Evolutionary conservation across 2,888 invertebrate species (phyloP).

Genomic region (Monochamus alternatus): DNA sequence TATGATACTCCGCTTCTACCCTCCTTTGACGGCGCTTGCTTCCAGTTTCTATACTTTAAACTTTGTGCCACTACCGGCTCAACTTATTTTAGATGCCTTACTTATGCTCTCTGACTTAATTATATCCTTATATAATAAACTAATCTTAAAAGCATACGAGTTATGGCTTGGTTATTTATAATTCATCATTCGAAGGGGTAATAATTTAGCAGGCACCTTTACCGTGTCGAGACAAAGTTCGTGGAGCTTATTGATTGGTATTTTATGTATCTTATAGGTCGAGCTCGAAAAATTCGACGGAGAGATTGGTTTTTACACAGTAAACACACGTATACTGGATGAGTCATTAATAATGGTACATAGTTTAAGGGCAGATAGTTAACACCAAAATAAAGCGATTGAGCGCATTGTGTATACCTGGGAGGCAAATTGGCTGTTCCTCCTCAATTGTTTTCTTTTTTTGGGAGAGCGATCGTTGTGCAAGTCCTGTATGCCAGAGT

Average conservation of each 20-base stretch:
- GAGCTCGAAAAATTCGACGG: background rate
- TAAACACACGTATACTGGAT: background rate
- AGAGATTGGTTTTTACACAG: background rate
- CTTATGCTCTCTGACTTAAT: slow-evolving; percentile 31
- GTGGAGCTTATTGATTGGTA: background rate
- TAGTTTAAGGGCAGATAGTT: too few relatives aligned
- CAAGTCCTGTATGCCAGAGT: too few relatives aligned
- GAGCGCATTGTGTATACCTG: too few relatives aligned
- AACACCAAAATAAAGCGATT: too few relatives aligned
- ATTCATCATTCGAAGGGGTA: slow-evolving; percentile 5
- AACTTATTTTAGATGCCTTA: slow-evolving; percentile 29
- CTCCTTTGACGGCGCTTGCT: slow-evolving; percentile 10
- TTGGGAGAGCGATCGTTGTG: too few relatives aligned
- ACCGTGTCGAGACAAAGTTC: slow-evolving; percentile 4
- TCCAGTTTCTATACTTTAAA: slow-evolving; percentile 29
- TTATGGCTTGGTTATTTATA: slow-evolving; percentile 19
- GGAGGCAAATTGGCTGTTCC: too few relatives aligned
- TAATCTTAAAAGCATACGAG: slow-evolving; percentile 26
- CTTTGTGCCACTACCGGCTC: slow-evolving; percentile 31
- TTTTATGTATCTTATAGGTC: background rate
- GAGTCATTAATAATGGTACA: too few relatives aligned
- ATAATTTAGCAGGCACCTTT: slow-evolving; percentile 24
- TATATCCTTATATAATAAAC: slow-evolving; percentile 30
- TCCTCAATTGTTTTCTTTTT: too few relatives aligned
- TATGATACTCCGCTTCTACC: slow-evolving; percentile 7